A percentile compares a stretch with the other conserved stretches of the same genome.
Conservation (phyloP, 2,888 invertebrate genomes). For the Prostheceraeus crozeri region DNA sequence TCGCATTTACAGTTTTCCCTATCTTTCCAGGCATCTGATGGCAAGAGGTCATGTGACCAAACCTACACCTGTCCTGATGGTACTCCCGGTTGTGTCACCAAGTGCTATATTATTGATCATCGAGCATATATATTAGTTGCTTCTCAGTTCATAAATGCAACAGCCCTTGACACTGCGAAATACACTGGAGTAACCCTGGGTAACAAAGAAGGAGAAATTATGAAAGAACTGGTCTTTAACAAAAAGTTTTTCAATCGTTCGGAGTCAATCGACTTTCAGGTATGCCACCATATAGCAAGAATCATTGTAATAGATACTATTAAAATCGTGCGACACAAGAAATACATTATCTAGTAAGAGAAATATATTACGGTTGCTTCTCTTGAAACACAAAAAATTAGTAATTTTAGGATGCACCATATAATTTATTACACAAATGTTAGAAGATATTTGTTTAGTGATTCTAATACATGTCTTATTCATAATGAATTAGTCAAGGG, state of each 20-base stretch:
- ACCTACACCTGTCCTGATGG: slow-evolving; percentile 54
- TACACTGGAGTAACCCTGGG: slow-evolving; percentile 56
- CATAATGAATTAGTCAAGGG: too few relatives aligned
- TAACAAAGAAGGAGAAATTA: slow-evolving; percentile 57
- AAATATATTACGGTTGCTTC: too few relatives aligned
- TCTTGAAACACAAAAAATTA: too few relatives aligned
- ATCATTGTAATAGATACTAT: too few relatives aligned
- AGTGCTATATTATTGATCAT: slow-evolving; percentile 57
- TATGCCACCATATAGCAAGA: slow-evolving; percentile 44
- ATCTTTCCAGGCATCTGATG: slow-evolving; percentile 47
- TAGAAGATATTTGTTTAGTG: too few relatives aligned
- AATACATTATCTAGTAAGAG: too few relatives aligned
- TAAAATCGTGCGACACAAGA: too few relatives aligned
- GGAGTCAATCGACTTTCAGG: slow-evolving; percentile 56
- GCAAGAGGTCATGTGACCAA: slow-evolving; percentile 52
- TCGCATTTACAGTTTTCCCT: too few relatives aligned
- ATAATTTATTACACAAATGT: too few relatives aligned
- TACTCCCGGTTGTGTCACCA: slow-evolving; percentile 52
- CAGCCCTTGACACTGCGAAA: slow-evolving; percentile 53
- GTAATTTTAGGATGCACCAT: too few relatives aligned
- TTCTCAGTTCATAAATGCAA: slow-evolving; percentile 55
- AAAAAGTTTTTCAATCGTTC: slow-evolving; percentile 54
- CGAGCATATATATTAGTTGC: slow-evolving; percentile 56
- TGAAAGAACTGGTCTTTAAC: slow-evolving; percentile 57
- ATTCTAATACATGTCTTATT: too few relatives aligned